phyloP scores from a whole-genome alignment of 2,888 invertebrate genomes.

The Spodoptera exigua region DNA sequence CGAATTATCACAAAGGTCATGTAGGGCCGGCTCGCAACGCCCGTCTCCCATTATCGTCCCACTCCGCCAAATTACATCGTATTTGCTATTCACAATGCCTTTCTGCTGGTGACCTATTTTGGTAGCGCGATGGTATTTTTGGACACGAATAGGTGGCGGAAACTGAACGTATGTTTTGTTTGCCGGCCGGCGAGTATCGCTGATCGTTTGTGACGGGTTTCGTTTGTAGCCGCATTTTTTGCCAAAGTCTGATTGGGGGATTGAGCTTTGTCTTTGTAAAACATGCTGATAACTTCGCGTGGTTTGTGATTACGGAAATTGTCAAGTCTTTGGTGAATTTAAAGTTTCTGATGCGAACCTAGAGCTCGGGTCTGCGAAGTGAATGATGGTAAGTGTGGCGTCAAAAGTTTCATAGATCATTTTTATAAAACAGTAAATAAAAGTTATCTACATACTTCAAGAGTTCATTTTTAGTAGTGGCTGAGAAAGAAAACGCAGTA shows the following conservation, averaged over 20 bases:
- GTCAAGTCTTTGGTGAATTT: slow-evolving; percentile 15
- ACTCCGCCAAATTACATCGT: slow-evolving; percentile 67
- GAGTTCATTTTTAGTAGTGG: too few species aligned
- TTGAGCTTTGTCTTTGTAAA: slow-evolving; percentile 23
- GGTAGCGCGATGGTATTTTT: slow-evolving; percentile 55
- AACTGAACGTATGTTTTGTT: slow-evolving; percentile 51
- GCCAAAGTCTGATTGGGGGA: slow-evolving; percentile 36
- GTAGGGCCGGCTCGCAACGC: slow-evolving; percentile 51
- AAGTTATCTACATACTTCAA: too few species aligned
- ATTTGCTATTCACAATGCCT: slow-evolving; percentile 69
- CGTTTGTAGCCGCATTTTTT: slow-evolving; percentile 32
- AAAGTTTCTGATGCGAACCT: slow-evolving; percentile 14
- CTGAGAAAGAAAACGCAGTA: too few species aligned
- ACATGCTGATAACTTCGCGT: slow-evolving; percentile 29
- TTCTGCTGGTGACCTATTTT: slow-evolving; percentile 63
- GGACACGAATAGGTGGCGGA: slow-evolving; percentile 52
- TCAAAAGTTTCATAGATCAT: too few species aligned
- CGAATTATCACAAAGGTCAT: slow-evolving; percentile 63
- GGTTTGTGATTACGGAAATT: slow-evolving; percentile 25
- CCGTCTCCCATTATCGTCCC: slow-evolving; percentile 63
- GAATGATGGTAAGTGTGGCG: neutral
- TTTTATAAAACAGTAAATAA: neutral
- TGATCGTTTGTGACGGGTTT: slow-evolving; percentile 45
- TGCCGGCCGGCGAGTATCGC: slow-evolving; percentile 38
- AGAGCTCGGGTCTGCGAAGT: neutral